Conservation (phyloP, 2,113 vertebrate species). For the Pteropus alecto region DNA sequence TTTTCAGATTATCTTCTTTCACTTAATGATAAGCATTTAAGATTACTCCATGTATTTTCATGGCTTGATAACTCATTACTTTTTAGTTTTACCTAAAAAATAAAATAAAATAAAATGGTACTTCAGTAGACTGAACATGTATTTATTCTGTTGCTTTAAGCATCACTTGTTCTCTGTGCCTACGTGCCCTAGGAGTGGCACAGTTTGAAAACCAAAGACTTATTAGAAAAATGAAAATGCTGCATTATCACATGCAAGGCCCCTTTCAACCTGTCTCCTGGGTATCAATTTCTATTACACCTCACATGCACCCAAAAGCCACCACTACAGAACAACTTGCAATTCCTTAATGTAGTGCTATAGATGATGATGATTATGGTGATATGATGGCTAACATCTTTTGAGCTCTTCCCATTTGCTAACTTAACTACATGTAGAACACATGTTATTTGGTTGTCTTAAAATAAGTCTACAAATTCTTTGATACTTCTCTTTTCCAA, state of each 20-base stretch:
- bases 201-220: neutral
- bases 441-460: neutral
- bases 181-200: neutral
- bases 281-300: neutral
- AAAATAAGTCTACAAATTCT: neutral
- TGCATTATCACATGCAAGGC: neutral
- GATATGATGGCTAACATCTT: neutral
- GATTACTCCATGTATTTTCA: neutral
- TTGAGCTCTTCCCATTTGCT: neutral
- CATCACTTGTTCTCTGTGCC: neutral
- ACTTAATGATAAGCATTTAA: neutral
- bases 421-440: neutral
- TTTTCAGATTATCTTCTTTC: neutral
- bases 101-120: neutral
- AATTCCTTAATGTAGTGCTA: neutral
- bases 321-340: neutral
- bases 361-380: neutral
- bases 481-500: neutral
- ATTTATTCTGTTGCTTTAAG: neutral
- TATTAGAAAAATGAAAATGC: neutral
- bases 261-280: neutral
- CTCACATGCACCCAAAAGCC: neutral
- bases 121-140: neutral
- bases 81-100: neutral
- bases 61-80: neutral